Evolutionary conservation across 2,888 invertebrate genomes (phyloP).

Genomic region (Nebria brevicollis): DNA sequence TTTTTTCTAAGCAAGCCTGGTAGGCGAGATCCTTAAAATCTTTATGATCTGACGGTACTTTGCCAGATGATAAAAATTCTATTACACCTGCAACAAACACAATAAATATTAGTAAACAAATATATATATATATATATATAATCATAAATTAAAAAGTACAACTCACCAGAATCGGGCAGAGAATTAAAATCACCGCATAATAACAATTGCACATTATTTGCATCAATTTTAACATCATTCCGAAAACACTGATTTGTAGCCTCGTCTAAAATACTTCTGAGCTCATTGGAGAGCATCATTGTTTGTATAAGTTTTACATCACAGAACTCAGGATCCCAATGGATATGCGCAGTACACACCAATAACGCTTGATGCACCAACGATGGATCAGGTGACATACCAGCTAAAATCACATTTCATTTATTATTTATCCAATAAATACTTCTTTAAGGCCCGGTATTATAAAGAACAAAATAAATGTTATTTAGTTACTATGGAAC

Average conservation of each 20-base stretch:
- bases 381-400: constrained; percentile 74
- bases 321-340: constrained; percentile 99
- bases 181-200: constrained; percentile 99
- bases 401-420: constrained; percentile 52
- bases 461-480: too few relatives aligned
- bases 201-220: constrained; percentile 87
- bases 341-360: constrained; percentile 98
- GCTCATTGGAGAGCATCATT: constrained; percentile 97
- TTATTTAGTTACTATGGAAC: too few relatives aligned
- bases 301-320: constrained; percentile 99
- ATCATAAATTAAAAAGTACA: neutral
- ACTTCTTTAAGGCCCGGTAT: too few relatives aligned
- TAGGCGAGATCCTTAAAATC: constrained; percentile 98
- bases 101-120: neutral
- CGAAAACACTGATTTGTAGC: constrained; percentile 79
- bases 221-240: constrained; percentile 76
- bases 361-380: constrained; percentile 86
- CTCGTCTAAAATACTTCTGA: constrained; percentile 88
- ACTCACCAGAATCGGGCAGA: constrained; percentile 86
- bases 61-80: constrained; percentile 92
- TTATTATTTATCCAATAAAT: constrained; percentile 7
- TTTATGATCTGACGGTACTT: constrained; percentile 89
- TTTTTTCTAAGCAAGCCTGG: constrained; percentile 88
- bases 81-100: constrained; percentile 76
- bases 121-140: too few relatives aligned